These are phyloP conservation scores for Omphaloscelis lunosa DNA, from an alignment of 2,888 invertebrate species.

Conservation along the genomic window DNA sequence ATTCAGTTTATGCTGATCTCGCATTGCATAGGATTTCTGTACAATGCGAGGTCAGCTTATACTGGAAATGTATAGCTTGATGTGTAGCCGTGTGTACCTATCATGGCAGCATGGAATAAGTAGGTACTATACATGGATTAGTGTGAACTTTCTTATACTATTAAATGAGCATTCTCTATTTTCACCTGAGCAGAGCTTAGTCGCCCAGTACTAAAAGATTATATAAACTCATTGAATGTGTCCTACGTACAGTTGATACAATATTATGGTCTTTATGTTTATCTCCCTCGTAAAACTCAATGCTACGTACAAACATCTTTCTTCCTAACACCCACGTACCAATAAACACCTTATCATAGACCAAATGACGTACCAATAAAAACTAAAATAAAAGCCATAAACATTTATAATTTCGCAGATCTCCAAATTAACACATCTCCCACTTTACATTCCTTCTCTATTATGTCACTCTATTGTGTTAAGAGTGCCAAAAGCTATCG, in stretches of 20 bases:
- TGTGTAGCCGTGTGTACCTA: too few species aligned
- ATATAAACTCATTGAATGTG: not conserved
- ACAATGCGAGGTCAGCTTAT: too few species aligned
- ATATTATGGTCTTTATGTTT: not conserved
- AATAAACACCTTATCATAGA: slow-evolving; percentile 36
- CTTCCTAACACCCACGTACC: slow-evolving; percentile 33
- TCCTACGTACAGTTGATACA: not conserved
- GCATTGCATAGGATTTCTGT: too few species aligned
- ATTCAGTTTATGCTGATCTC: too few species aligned
- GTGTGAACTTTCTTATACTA: too few species aligned
- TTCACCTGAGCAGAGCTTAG: too few species aligned
- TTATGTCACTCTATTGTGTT: slow-evolving; percentile 59
- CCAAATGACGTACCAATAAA: slow-evolving; percentile 42
- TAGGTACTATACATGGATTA: too few species aligned
- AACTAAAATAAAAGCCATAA: slow-evolving; percentile 46
- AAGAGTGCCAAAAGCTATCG: slow-evolving; percentile 71
- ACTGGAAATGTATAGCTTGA: too few species aligned
- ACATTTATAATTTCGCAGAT: slow-evolving; percentile 55
- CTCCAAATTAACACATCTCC: slow-evolving; percentile 77
- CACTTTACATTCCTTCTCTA: slow-evolving; percentile 62
- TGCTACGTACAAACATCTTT: not conserved
- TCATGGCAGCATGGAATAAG: too few species aligned
- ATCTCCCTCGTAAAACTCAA: too few species aligned
- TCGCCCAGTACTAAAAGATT: not conserved
- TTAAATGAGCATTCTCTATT: too few species aligned